Base-by-base conservation (phyloP, 2,888 invertebrate species). In the Crepidodera aurea region DNA sequence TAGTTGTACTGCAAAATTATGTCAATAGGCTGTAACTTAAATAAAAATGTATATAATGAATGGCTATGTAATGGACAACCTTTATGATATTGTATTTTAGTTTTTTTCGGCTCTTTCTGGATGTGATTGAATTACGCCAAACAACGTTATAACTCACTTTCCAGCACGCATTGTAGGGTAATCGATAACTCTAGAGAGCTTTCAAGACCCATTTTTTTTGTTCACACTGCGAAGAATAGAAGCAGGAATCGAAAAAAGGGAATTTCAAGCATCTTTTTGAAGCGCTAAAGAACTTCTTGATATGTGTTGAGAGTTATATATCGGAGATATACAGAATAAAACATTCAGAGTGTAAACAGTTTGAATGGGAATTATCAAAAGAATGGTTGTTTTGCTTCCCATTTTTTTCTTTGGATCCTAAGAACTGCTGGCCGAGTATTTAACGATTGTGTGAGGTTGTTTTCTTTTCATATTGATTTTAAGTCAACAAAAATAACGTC, bases 121-220 rank as follows among this genome's bases (percentile, higher is more conserved):
- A 15, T 37, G 37, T 37, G 37, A 37, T 37, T 37, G 37, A 37
- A 37, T 37, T 37, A 37, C 15, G 15, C 13, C 37, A 13, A 25
- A 46, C 27, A 46, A 46, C 22, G 46, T 46, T 46, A 46, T 46
- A 44, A 46, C 46, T 46, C 46, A 13, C 4, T 25, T 12, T 25
- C 27, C 46, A 25, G 25, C 22, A 13, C 46, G 27, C 46, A 46
- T 25, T 46, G 22, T 46, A 46, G 13, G 25, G 27, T 42, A 12
- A 46, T 46, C 46, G 46, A 46, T 46, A 46, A 46, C 25, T 46
- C 27, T 46, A 25, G 25, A 46, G 25, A 12, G 37, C 37, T 37
- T 37, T 37, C 37, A 37, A 13, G 15, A 37, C 15, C 37, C 6
- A n/a, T 13, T 44, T 25, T 46, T 46, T 46, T 46, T 46, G 46